Evolutionary conservation across 2,888 invertebrate genomes (phyloP).

Genomic region (Phasia obesa): DNA sequence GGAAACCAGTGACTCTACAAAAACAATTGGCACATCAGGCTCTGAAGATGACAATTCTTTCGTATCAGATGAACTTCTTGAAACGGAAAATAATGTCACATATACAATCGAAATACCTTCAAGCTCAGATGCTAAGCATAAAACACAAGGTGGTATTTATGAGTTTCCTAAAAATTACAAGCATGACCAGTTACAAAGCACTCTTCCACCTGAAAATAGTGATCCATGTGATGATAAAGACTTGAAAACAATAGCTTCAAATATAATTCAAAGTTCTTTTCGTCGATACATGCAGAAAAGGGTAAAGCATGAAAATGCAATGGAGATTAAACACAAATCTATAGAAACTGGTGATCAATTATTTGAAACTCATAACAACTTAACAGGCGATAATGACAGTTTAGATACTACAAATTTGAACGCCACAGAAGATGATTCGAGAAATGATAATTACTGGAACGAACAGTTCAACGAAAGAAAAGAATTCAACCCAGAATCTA

Average conservation of each 20-base stretch:
- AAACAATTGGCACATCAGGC: constrained; percentile 57
- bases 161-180: constrained; percentile 6
- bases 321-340: background rate
- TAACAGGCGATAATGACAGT: too few relatives aligned
- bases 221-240: too few relatives aligned
- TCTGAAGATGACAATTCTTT: constrained; percentile 62
- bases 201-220: too few relatives aligned
- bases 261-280: constrained; percentile 23
- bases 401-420: too few relatives aligned
- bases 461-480: too few relatives aligned
- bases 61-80: constrained; percentile 57
- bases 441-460: too few relatives aligned
- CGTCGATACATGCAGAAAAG: constrained; percentile 4
- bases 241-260: constrained; percentile 4
- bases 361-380: too few relatives aligned
- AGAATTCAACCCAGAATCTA: too few relatives aligned
- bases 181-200: background rate
- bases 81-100: constrained; percentile 2
- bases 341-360: background rate
- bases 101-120: background rate
- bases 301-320: background rate
- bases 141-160: constrained; percentile 14
- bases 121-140: background rate
- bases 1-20: constrained; percentile 46
- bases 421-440: too few relatives aligned